Evolutionary conservation across 2,113 vertebrate genomes (phyloP).

Genomic region (Ceyx cyanopectus): DNA sequence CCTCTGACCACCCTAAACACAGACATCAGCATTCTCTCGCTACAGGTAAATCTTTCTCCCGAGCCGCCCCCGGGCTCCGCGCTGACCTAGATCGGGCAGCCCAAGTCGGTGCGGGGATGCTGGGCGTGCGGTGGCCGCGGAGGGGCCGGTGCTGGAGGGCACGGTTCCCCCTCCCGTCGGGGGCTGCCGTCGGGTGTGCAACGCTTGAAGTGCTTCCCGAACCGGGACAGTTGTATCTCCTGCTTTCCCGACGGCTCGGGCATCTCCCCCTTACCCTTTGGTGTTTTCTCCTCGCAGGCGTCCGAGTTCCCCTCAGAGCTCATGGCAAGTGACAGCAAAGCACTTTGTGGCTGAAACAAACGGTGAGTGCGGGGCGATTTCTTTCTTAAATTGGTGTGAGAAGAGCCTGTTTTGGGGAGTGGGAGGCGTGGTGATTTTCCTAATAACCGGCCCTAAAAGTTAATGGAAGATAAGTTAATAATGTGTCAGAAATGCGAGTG

Average conservation of each 20-base stretch:
- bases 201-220: background rate
- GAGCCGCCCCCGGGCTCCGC: background rate
- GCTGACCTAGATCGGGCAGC: background rate
- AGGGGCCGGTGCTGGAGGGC: rapidly evolving
- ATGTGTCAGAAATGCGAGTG: background rate
- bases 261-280: background rate
- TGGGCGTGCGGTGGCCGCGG: background rate
- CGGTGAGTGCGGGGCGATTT: constrained; percentile 83
- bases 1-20: constrained; percentile 97
- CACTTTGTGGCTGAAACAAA: constrained; percentile 90
- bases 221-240: background rate
- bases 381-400: background rate
- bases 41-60: constrained; percentile 85
- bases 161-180: rapidly evolving
- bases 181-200: background rate
- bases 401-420: background rate
- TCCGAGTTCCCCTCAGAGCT: constrained; percentile 95
- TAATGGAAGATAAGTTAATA: background rate
- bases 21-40: constrained; percentile 96
- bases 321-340: constrained; percentile 94
- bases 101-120: rapidly evolving
- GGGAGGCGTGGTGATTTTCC: background rate
- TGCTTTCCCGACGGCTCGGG: background rate
- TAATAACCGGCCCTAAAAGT: background rate
- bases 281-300: constrained; percentile 79